Evolutionary conservation across 2,797 vertebrate species (phyloP), one percentile per base, ranked within the genome.

Genomic region (Clarias fuscus): DNA sequence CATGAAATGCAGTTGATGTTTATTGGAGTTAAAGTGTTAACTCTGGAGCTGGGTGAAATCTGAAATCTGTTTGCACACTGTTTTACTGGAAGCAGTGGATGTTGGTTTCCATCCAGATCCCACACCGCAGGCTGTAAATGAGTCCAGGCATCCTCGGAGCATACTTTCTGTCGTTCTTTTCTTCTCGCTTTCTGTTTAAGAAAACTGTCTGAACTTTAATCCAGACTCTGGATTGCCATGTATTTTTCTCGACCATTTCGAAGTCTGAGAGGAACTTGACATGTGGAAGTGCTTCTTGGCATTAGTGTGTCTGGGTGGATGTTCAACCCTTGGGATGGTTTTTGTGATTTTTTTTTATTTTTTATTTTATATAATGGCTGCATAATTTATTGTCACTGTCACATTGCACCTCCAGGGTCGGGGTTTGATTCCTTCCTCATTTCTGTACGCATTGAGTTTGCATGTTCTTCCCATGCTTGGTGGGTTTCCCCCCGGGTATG

Each of bases 31-130:
- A 80, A 80, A 80, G 78, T n/a, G 78, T 64, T 78, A 78, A 78
- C 76, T 61, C 7, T 68, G 24, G 79, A 22, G 82, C 53, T 40
- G 17, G 64, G 20, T 70, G 72, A 61, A 83, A 83, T 84, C 72
- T 62, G 64, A 70, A 64, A 61, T 80, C 15, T 79, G 56, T 86
- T 82, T 85, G 72, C 67, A 73, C 15, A 53, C 20, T 72, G 71
- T 85, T 83, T 85, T 90, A 88, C 88, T 93, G 91, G 90, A 93
- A 92, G 90, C 84, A 43, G 86, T 91, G 90, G 82, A 88, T 87
- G 89, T 92, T 93, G 90, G 89, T 83, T 76, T 79, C 27, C 82
- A 81, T 91, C 86, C 86, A 87, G 86, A 71, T 72, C 64, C 73
- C 62, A 83, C 48, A 18, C 81, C 82, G 33, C 82, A 83, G 48